phyloP scores from a whole-genome alignment of 2,113 vertebrate genomes.

The Periophthalmus modestus region DNA sequence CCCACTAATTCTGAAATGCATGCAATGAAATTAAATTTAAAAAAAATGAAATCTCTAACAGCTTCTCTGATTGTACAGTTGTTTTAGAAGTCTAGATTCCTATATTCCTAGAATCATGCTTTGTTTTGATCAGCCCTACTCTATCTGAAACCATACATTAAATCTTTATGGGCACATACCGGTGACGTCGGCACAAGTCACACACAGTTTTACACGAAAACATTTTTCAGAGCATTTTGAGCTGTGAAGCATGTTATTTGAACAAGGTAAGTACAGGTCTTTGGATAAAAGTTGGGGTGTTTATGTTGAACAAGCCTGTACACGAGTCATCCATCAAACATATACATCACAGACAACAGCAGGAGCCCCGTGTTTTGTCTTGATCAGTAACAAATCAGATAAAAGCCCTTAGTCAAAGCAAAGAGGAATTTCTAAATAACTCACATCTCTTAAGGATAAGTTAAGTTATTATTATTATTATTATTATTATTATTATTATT shows the following conservation, averaged over 20 bases:
- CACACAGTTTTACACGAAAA: slow-evolving; percentile 13
- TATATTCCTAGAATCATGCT: not conserved
- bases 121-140: not conserved
- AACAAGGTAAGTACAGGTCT: slow-evolving; percentile 37
- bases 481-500: too few relatives aligned
- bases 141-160: slow-evolving; percentile 8
- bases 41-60: too few relatives aligned
- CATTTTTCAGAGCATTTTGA: not conserved
- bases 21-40: not conserved
- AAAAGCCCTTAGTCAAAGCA: slow-evolving; percentile 26
- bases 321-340: slow-evolving; percentile 14
- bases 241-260: slow-evolving; percentile 10
- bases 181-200: not conserved
- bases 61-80: not conserved
- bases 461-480: not conserved
- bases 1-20: not conserved
- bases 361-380: slow-evolving; percentile 32
- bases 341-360: slow-evolving; percentile 7
- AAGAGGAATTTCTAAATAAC: slow-evolving; percentile 11
- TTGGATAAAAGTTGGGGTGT: slow-evolving; percentile 5
- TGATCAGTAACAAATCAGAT: slow-evolving; percentile 37
- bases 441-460: slow-evolving; percentile 1
- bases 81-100: not conserved
- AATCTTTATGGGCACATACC: slow-evolving; percentile 19
- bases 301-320: slow-evolving; percentile 19